phyloP scores from a whole-genome alignment of 2,113 vertebrate species.

The Burhinus oedicnemus region DNA sequence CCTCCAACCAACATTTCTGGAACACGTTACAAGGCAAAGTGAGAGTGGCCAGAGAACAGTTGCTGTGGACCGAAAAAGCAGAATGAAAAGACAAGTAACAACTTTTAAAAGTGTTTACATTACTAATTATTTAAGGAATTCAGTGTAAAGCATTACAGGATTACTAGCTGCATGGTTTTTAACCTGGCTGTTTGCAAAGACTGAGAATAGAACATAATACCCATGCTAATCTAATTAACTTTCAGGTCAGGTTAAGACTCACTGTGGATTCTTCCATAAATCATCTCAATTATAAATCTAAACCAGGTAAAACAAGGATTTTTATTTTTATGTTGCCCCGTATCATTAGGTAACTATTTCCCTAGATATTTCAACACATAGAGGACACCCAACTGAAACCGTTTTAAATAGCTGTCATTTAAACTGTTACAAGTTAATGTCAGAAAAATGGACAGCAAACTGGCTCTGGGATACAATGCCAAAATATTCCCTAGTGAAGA shows the following conservation, averaged over 20 bases:
- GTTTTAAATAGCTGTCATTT: conserved; percentile 7
- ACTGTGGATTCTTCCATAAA: conserved; percentile 42
- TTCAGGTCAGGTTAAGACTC: conserved; percentile 64
- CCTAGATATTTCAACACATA: conserved; percentile 4
- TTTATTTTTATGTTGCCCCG: conserved; percentile 46
- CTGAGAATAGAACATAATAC: conserved; percentile 4
- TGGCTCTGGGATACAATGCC: background rate
- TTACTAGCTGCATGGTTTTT: background rate
- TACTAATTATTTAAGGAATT: background rate
- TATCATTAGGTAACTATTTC: conserved; percentile 54
- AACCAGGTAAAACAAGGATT: conserved; percentile 58
- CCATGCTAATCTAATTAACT: conserved; percentile 63
- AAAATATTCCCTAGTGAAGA: background rate
- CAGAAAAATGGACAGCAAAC: background rate
- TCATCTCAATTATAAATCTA: conserved; percentile 64
- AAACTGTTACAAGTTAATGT: background rate
- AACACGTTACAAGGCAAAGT: background rate
- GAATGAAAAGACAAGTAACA: background rate
- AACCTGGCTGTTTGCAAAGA: background rate
- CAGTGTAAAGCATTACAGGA: background rate
- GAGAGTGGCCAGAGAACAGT: background rate
- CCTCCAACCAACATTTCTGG: background rate
- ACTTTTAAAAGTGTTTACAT: background rate
- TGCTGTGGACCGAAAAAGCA: background rate
- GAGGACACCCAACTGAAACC: background rate